Conservation (phyloP, 2,113 vertebrate species). For the Hippotragus niger region DNA sequence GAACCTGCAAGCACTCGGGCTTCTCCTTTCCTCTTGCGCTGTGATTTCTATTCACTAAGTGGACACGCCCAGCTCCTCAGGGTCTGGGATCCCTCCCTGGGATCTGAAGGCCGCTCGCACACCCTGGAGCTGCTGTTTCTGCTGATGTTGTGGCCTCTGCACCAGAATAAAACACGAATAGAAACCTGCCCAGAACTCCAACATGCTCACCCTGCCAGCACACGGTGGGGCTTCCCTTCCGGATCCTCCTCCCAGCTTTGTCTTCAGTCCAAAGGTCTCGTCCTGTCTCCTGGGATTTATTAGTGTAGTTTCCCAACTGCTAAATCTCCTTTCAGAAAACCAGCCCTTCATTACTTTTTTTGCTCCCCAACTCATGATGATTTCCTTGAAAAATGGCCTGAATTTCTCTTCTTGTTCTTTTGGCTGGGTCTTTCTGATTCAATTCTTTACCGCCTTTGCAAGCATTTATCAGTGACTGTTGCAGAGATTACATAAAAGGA, state of each 20-base stretch:
- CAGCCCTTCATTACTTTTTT: neutral
- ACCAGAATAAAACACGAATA: neutral
- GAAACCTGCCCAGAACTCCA: rapidly evolving
- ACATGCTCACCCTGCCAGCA: rapidly evolving
- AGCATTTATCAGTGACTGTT: neutral
- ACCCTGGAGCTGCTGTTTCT: rapidly evolving
- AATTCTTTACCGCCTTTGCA: neutral
- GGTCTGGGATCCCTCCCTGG: neutral
- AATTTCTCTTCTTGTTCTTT: neutral
- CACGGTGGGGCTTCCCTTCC: rapidly evolving
- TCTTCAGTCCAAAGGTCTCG: rapidly evolving
- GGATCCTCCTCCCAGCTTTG: neutral
- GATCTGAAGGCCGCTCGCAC: rapidly evolving
- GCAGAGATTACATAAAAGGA: neutral
- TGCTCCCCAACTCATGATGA: neutral
- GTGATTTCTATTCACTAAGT: neutral
- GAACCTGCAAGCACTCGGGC: too few relatives aligned
- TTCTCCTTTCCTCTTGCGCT: too few relatives aligned
- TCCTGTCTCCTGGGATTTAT: neutral
- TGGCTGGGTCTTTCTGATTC: neutral
- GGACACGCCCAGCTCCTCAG: rapidly evolving
- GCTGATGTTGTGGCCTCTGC: too few relatives aligned
- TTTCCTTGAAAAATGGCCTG: neutral
- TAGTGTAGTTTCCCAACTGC: neutral
- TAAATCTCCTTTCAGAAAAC: neutral